phyloP scores from a whole-genome alignment of 2,888 invertebrate species.

The Chromoteleia sp. region DNA sequence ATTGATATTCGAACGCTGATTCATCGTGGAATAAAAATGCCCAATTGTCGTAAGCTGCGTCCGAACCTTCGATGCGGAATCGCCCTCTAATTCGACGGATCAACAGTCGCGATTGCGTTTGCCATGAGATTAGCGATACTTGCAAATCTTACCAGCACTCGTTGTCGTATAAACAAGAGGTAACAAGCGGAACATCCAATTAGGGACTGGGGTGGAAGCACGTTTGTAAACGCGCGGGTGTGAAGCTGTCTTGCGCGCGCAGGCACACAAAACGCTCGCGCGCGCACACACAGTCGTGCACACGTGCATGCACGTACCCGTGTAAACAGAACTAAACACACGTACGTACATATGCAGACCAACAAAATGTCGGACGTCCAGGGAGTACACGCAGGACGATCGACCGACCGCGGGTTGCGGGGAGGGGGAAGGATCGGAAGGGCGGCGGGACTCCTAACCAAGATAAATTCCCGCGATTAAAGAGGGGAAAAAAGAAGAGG shows the following conservation, averaged over 20 bases:
- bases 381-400: conserved; percentile 18
- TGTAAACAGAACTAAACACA: conserved; percentile 56
- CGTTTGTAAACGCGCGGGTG: conserved; percentile 61
- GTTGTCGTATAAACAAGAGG: conserved; percentile 70
- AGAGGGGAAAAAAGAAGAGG: conserved; percentile 55
- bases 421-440: neutral
- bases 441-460: conserved; percentile 70
- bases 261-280: conserved; percentile 17
- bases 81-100: conserved; percentile 57
- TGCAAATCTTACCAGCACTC: conserved; percentile 68
- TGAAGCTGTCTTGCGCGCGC: conserved; percentile 51
- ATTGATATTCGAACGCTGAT: too few species aligned
- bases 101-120: conserved; percentile 67
- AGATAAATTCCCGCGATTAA: conserved; percentile 79
- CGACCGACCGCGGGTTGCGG: conserved; percentile 59
- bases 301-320: conserved; percentile 4
- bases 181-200: conserved; percentile 71
- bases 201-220: conserved; percentile 56
- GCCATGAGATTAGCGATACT: conserved; percentile 68
- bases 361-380: conserved; percentile 47
- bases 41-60: conserved; percentile 10
- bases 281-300: conserved; percentile 4
- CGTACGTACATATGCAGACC: conserved; percentile 38
- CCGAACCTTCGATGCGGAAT: conserved; percentile 38
- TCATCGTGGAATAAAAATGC: conserved; percentile 1